A percentile compares a stretch with the other conserved stretches of the same genome.
Evolutionary conservation across 1,140 invertebrate species (phyloP).

Genomic region (Zaprionus vittiger): DNA sequence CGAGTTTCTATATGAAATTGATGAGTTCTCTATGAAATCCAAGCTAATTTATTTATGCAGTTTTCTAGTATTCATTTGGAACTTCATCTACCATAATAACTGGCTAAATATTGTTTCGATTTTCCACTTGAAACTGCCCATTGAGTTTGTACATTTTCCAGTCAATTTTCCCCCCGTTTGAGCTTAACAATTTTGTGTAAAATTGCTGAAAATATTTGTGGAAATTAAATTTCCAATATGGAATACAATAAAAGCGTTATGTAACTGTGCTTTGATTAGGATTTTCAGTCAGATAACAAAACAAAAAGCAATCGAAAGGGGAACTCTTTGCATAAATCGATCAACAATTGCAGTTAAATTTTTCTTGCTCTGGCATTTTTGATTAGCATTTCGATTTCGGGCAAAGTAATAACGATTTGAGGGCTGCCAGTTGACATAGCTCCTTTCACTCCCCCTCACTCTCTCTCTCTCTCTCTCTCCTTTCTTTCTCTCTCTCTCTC

Average conservation of each 20-base stretch:
- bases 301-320: not conserved
- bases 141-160: not conserved
- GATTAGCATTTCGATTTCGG: conserved; percentile 59
- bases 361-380: conserved; percentile 33
- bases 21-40: too few species aligned
- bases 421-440: conserved; percentile 19
- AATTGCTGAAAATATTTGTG: not conserved
- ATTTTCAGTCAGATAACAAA: not conserved
- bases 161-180: not conserved
- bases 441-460: not conserved
- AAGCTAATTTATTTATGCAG: too few species aligned
- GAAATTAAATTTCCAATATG: not conserved
- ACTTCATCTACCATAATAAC: too few species aligned
- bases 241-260: not conserved
- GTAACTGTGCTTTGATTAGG: conserved; percentile 1
- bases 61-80: too few species aligned
- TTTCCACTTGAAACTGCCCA: not conserved
- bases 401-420: conserved; percentile 55
- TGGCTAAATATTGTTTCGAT: too few species aligned
- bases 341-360: conserved; percentile 31
- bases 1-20: not conserved
- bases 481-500: not conserved
- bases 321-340: conserved; percentile 45
- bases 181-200: not conserved
- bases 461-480: not conserved